phyloP scores from a whole-genome alignment of 2,888 invertebrate genomes.

The Elmis aenea region DNA sequence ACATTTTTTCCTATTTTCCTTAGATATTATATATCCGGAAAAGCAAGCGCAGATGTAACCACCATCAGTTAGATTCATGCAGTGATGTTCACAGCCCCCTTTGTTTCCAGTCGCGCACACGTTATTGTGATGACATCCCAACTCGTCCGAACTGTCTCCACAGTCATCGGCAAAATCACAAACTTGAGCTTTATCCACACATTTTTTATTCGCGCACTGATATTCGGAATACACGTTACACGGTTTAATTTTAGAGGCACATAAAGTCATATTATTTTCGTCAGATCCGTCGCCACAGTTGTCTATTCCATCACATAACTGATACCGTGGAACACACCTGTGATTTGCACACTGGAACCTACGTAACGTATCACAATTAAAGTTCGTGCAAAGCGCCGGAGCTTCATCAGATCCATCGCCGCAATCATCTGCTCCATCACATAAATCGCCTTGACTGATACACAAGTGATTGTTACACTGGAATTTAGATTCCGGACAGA shows the following conservation, averaged over 20 bases:
- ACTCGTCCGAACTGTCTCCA: constrained; percentile 84
- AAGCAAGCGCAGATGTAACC: constrained; percentile 91
- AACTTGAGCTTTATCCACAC: constrained; percentile 70
- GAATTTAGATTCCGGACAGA: constrained; percentile 85
- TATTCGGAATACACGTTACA: constrained; percentile 77
- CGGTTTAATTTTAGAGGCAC: constrained; percentile 68
- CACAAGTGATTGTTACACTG: constrained; percentile 91
- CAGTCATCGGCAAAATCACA: constrained; percentile 91
- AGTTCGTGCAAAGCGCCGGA: constrained; percentile 71
- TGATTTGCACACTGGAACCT: constrained; percentile 89
- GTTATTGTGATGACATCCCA: constrained; percentile 75
- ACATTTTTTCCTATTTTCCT: constrained; percentile 76
- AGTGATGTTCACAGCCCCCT: constrained; percentile 91
- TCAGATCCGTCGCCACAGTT: constrained; percentile 95
- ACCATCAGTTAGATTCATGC: constrained; percentile 74
- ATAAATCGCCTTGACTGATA: constrained; percentile 82
- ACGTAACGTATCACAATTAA: constrained; percentile 77
- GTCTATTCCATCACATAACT: constrained; percentile 85
- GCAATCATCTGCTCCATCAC: constrained; percentile 91
- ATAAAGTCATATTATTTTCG: constrained; percentile 91
- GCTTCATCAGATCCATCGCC: constrained; percentile 89
- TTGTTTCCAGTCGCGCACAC: constrained; percentile 53
- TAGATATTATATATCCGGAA: constrained; percentile 77
- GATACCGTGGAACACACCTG: constrained; percentile 79
- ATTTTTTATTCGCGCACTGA: constrained; percentile 82